A percentile compares a stretch with the other conserved stretches of the same genome.
Evolutionary conservation across 2,797 vertebrate species (phyloP).

Genomic region (Anguilla megastoma): DNA sequence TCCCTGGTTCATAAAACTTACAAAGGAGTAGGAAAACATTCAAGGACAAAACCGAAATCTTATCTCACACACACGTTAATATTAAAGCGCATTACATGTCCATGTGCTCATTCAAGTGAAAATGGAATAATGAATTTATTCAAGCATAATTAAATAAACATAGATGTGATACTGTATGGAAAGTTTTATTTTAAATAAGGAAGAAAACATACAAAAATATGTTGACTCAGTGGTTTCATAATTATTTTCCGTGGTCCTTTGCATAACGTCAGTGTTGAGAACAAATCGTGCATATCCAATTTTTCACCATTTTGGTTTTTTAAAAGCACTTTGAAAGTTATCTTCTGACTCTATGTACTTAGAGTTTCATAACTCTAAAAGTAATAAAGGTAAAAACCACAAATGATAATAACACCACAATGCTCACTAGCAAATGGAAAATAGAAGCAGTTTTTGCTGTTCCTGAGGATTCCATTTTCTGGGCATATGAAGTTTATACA

Average conservation of each 20-base stretch:
- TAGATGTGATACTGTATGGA: constrained; percentile 15
- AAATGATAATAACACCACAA: not conserved
- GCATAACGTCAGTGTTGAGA: not conserved
- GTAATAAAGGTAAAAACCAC: not conserved
- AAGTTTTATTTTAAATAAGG: constrained; percentile 46
- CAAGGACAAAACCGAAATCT: not conserved
- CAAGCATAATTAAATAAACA: constrained; percentile 33
- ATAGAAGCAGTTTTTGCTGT: not conserved
- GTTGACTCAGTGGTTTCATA: constrained; percentile 26
- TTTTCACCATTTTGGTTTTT: too few relatives aligned
- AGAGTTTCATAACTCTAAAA: too few relatives aligned
- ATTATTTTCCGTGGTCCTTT: constrained; percentile 10
- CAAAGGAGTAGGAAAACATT: constrained; percentile 54
- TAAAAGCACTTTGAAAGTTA: too few relatives aligned
- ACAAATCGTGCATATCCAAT: too few relatives aligned
- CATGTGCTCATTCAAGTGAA: constrained; percentile 32
- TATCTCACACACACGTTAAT: not conserved
- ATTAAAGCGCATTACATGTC: constrained; percentile 34
- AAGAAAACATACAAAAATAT: constrained; percentile 43
- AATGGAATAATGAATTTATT: constrained; percentile 8
- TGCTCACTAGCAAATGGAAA: not conserved
- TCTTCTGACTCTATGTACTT: too few relatives aligned
- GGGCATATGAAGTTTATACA: not conserved
- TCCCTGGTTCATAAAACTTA: constrained; percentile 60
- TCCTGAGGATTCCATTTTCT: not conserved